Evolutionary conservation across 2,113 vertebrate species (phyloP).

Genomic region (Sterna hirundo): DNA sequence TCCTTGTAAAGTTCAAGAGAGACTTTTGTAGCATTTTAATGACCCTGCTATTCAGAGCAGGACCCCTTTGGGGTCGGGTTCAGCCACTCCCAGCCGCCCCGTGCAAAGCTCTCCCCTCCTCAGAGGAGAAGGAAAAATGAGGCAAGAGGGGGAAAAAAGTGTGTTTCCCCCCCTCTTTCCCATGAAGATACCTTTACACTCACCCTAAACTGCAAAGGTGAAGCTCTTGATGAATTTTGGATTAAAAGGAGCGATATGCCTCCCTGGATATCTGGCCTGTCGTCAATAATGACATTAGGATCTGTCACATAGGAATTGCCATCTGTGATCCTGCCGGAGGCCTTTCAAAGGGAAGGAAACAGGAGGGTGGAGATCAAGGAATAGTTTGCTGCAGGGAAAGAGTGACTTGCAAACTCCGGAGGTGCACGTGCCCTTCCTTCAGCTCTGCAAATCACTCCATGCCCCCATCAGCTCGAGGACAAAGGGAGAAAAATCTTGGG

Average conservation of each 20-base stretch:
- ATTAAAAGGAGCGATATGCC: background rate
- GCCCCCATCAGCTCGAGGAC: background rate
- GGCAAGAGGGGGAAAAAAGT: background rate
- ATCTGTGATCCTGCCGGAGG: background rate
- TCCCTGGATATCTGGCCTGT: conserved; percentile 27
- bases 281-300: conserved; percentile 21
- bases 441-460: background rate
- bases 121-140: background rate
- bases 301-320: conserved; percentile 44
- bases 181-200: conserved; percentile 3
- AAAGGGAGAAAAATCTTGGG: background rate
- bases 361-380: background rate
- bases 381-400: background rate
- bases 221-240: conserved; percentile 36
- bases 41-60: background rate
- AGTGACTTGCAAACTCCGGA: background rate
- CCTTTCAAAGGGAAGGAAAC: conserved; percentile 18
- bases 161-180: background rate
- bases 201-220: background rate
- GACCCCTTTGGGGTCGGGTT: background rate
- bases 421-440: background rate
- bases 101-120: background rate
- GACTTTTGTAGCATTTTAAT: background rate
- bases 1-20: background rate
- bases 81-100: background rate